Conservation (phyloP, 2,888 invertebrate genomes). For the Acronicta psi region DNA sequence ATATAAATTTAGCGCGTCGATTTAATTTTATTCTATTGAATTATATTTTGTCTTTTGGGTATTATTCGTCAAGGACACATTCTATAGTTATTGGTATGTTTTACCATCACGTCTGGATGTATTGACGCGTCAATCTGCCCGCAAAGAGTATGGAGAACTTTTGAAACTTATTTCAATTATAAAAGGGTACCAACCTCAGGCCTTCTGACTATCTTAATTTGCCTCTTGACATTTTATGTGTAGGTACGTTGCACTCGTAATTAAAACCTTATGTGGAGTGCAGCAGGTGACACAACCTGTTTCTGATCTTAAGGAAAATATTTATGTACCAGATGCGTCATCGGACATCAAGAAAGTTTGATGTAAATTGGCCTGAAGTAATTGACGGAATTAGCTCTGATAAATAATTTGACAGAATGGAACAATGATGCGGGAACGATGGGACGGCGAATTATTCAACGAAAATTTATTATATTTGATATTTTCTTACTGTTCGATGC, state of each 20-base stretch:
- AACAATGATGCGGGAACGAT: not conserved
- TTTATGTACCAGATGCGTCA: not conserved
- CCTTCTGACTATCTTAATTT: no score
- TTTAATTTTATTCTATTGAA: not conserved
- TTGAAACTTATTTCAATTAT: no score
- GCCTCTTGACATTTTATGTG: slow-evolving; percentile 10
- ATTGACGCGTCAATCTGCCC: no score
- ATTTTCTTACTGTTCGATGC: no score
- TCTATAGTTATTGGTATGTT: no score
- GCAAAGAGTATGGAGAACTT: no score
- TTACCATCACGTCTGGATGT: not conserved
- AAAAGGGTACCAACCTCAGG: no score
- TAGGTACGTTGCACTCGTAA: not conserved
- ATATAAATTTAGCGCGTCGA: slow-evolving; percentile 8
- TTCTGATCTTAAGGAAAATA: slow-evolving; percentile 13
- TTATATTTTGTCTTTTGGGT: not conserved
- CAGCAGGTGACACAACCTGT: slow-evolving; percentile 11
- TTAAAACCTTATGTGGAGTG: not conserved
- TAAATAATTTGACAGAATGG: not conserved
- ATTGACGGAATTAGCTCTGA: no score
- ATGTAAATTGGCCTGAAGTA: not conserved
- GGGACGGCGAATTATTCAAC: no score
- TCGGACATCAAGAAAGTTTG: not conserved
- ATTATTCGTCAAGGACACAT: not conserved
- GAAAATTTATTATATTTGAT: no score